Evolutionary conservation across 2,888 invertebrate genomes (phyloP).

Genomic region (Mycalesis mineus): DNA sequence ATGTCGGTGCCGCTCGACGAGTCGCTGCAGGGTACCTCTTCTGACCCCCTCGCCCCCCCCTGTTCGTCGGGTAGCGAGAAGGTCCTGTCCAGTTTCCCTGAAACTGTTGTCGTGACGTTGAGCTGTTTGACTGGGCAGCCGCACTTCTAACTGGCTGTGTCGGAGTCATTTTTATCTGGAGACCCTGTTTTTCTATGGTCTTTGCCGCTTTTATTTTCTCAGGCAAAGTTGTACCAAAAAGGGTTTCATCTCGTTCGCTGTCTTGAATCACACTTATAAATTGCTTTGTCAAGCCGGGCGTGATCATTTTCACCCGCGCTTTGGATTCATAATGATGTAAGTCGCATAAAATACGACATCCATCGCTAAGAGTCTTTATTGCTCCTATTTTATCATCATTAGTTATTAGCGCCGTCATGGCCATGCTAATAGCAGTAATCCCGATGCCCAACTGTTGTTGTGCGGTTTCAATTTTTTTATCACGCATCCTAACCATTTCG

Average conservation of each 20-base stretch:
- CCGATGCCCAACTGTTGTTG: neutral
- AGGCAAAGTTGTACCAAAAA: neutral
- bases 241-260: neutral
- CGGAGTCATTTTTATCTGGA: neutral
- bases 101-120: neutral
- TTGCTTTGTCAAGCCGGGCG: neutral
- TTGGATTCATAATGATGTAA: neutral
- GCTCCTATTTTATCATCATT: neutral
- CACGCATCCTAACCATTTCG: neutral
- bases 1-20: neutral
- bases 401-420: neutral
- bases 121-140: neutral
- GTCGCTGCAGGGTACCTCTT: neutral
- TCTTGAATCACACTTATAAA: neutral
- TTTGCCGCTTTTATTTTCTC: constrained; percentile 30
- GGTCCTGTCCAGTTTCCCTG: constrained; percentile 31
- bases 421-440: neutral
- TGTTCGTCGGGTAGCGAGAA: constrained; percentile 21
- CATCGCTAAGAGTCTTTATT: constrained; percentile 7
- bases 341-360: neutral
- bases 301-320: neutral
- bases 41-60: neutral
- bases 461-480: neutral
- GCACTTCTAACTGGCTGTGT: neutral
- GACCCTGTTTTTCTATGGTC: neutral